A percentile compares a stretch with the other conserved stretches of the same genome.
phyloP scores from a whole-genome alignment of 2,888 invertebrate species.

The Dynastes tityus region DNA sequence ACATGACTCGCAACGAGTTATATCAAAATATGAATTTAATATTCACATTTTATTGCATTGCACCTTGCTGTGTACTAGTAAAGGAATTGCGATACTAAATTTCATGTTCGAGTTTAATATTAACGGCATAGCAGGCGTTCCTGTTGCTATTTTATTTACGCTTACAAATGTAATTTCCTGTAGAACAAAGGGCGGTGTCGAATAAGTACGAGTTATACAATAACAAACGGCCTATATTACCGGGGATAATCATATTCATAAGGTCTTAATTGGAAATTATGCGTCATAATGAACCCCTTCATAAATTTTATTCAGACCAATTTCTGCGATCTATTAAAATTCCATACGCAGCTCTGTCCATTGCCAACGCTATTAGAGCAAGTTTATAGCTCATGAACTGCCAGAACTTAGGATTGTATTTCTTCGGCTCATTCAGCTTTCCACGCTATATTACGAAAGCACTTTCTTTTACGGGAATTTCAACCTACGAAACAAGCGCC shows the following conservation, averaged over 20 bases:
- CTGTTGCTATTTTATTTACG: no score
- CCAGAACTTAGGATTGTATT: constrained; percentile 51
- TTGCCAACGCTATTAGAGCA: constrained; percentile 59
- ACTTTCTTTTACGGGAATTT: constrained; percentile 42
- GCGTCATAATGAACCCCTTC: constrained; percentile 45
- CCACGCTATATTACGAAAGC: constrained; percentile 40
- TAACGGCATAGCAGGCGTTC: no score
- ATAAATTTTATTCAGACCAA: constrained; percentile 47
- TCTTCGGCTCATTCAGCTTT: constrained; percentile 41
- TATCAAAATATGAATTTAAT: no score
- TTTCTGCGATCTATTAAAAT: constrained; percentile 50
- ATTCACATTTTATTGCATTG: no score
- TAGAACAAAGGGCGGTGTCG: no score
- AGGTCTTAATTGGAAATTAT: constrained; percentile 48
- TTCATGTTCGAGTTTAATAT: no score
- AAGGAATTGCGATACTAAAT: no score
- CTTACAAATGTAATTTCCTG: no score
- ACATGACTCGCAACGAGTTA: no score
- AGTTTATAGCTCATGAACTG: constrained; percentile 61
- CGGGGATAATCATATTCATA: constrained; percentile 48
- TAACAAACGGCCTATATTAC: constrained; percentile 20
- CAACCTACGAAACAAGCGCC: constrained; percentile 17
- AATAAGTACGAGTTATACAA: not conserved
- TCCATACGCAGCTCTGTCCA: constrained; percentile 53
- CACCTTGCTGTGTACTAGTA: no score